Percentiles rank a stretch among this genome's conserved stretches.
Evolutionary conservation across 2,113 vertebrate species (phyloP).

Genomic region (Ptyas mucosa): DNA sequence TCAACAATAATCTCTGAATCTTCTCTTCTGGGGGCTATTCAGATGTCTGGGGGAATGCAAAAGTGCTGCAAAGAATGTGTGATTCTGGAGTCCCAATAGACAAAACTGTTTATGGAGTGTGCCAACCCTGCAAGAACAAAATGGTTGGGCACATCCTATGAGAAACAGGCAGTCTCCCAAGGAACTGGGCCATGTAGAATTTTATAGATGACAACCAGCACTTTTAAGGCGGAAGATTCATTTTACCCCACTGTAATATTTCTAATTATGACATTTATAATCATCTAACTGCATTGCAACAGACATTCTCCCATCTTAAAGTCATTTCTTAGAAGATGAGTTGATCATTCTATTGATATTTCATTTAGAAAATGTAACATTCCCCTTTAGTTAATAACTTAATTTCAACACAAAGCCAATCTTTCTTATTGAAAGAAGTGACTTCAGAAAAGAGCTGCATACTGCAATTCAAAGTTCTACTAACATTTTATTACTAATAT

Average conservation of each 20-base stretch:
- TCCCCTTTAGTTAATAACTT: neutral
- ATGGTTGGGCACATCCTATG: neutral
- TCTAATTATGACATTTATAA: neutral
- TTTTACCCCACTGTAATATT: neutral
- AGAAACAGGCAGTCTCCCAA: neutral
- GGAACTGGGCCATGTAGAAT: neutral
- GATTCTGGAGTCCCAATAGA: neutral
- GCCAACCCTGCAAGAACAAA: neutral
- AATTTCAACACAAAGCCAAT: neutral
- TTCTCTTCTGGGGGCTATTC: neutral
- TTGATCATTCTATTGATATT: neutral
- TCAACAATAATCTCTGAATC: neutral
- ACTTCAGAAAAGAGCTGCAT: neutral
- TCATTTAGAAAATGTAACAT: neutral
- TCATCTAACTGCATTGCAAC: neutral
- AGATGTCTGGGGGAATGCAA: neutral
- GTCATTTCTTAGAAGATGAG: neutral
- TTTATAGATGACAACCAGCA: neutral
- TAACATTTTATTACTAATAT: neutral
- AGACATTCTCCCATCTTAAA: neutral
- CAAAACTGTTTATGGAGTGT: neutral
- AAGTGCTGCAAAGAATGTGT: neutral
- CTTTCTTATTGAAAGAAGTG: neutral
- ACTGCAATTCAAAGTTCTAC: neutral
- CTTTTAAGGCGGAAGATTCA: neutral